Evolutionary conservation across 1,140 invertebrate genomes (phyloP), one percentile per base, ranked within the genome.

Genomic region (Harpegnathos saltator): DNA sequence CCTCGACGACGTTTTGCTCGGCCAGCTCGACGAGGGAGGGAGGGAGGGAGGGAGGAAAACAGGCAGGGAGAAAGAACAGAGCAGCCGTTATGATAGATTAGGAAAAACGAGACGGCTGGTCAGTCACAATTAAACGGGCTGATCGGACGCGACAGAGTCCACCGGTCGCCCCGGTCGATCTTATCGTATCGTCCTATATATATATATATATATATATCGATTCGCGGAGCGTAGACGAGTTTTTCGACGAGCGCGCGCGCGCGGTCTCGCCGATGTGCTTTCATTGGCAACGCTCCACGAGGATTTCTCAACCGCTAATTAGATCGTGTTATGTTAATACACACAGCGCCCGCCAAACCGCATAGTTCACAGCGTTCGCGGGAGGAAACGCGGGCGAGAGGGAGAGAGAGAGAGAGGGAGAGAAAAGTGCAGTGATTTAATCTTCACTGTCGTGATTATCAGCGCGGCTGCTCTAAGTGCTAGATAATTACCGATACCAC

Each of bases 251-350:
- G n/a, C n/a, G n/a, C n/a, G n/a, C n/a, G n/a, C 24, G 52, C 19
- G 24, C 3, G 44, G 44, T 63, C 75, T 82, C 75, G 58, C 26
- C 59, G 3, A 11, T 44, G 29, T 59, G 80, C 71, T 78, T 63
- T 63, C 80, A 52, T 62, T 52, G 56, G 29, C 44, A 61, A 61
- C 44, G 17, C 75, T 80, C 75, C 14, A 56, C 29, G 19, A 14
- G 44, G 59, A 75, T 82, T 82, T 82, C 71, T 65, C 80, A 63
- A 63, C 61, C 33, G 22, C 26, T 75, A 78, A 80, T 82, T 82
- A 82, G 78, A 82, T 74, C 78, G 78, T 82, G 69, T 74, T 82
- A 82, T 82, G 78, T 63, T 82, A 74, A 74, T 62, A 17, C 5
- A 26, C 12, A 9, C 15, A 5, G 48, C 22, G 44, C 44, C 7